Base-by-base conservation (phyloP, 2,888 invertebrate species). In the Xanthia togata region DNA sequence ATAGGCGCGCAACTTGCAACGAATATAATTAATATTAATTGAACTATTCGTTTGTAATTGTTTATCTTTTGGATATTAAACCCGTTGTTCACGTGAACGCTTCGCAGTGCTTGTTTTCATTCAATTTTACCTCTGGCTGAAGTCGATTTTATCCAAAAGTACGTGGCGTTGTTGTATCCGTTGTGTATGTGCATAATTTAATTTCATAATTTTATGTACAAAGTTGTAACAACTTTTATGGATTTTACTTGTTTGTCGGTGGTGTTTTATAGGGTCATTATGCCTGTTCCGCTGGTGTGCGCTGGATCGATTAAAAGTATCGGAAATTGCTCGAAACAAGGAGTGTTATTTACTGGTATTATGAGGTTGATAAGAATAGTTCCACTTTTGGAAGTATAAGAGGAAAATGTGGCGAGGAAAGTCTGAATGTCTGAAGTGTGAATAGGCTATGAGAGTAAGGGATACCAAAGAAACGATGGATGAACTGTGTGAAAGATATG, bases 11-110 rank as follows among this genome's bases (percentile, higher is more conserved):
- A 53, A 79, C 76, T 84, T 84, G 80, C 79, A 78, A 74, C 73
- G 72, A 81, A 86, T 86, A 60, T 69, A 70, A 86, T 86, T 83
- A 73, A 86, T 86, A 86, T 75, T 81, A 75, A 81, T 86, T 76
- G 78, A 70, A 78, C 81, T 81, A 81, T 82, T 81, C 44, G 35
- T 64, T 23, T 44, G 31, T 62, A 26, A 71, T 59, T 68, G 72
- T 73, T 84, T 76, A 69, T 70, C 62, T 70, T 80, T 70, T 62
- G 47, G 14, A 53, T 38, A 31, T 84, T 79, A 84, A 82, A 63
- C 47, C 38, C 20, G 63, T 59, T 71, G 47, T 68, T 47, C 41
- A 44, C 41, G 17, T 17, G 4, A 68, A 55, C 17, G 55, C 55
- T 53, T 57, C 11, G 14, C n/a, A 50, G 20, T 38, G 62, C n/a